Percentiles rank a stretch among this genome's conserved stretches.
Conservation (phyloP, 2,797 vertebrate genomes). For the Miichthys miiuy region DNA sequence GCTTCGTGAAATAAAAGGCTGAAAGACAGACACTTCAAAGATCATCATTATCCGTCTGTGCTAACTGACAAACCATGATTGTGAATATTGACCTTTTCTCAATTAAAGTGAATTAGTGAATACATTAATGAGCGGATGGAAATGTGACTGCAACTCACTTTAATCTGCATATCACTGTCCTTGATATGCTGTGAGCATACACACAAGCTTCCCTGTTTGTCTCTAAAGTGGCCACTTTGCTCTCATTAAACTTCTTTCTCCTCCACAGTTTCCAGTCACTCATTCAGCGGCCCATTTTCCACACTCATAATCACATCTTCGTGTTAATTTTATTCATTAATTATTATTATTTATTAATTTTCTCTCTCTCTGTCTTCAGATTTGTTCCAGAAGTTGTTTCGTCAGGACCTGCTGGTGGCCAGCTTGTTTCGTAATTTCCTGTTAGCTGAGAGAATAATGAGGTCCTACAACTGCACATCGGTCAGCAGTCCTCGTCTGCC, state of each 20-base stretch:
- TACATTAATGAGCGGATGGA: conserved; percentile 53
- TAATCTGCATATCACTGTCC: conserved; percentile 26
- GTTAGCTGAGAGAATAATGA: conserved; percentile 97
- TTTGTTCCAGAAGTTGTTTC: conserved; percentile 98
- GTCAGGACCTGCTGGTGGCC: conserved; percentile 97
- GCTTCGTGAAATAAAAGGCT: too few relatives aligned
- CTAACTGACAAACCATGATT: neutral
- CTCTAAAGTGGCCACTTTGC: conserved; percentile 33
- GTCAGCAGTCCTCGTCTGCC: conserved; percentile 97
- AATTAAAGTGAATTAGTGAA: conserved; percentile 63
- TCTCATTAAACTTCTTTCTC: conserved; percentile 26
- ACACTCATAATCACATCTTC: neutral
- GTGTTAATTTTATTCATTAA: conserved; percentile 5
- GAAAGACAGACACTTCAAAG: too few relatives aligned
- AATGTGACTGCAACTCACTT: conserved; percentile 31
- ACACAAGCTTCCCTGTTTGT: neutral
- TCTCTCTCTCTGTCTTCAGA: conserved; percentile 81
- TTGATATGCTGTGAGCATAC: conserved; percentile 24
- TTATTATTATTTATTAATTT: too few relatives aligned
- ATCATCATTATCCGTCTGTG: neutral
- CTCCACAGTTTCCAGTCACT: conserved; percentile 10
- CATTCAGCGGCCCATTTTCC: neutral
- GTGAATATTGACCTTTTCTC: too few relatives aligned
- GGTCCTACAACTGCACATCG: conserved; percentile 97
- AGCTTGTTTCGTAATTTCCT: conserved; percentile 98